phyloP scores from a whole-genome alignment of 1,140 invertebrate genomes.

The Drosophila novamexicana region DNA sequence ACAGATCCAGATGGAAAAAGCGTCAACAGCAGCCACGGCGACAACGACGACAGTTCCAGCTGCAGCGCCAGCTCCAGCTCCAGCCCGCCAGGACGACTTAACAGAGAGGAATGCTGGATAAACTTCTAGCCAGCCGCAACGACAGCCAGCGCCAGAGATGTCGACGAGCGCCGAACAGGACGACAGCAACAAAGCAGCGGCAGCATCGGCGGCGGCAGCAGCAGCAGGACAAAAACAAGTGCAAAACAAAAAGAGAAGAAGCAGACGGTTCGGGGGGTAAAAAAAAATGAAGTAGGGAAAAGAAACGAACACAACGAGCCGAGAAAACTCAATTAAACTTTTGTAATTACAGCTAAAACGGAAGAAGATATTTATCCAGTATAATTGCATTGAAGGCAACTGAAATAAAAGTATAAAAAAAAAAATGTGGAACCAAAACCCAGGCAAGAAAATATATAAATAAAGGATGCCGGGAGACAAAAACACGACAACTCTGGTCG shows the following conservation, averaged over 20 bases:
- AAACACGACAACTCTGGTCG: conserved; percentile 22
- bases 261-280: neutral
- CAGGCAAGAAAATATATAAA: conserved; percentile 74
- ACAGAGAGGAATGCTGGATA: conserved; percentile 65
- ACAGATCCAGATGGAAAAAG: conserved; percentile 34
- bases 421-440: conserved; percentile 51
- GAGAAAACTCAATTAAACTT: conserved; percentile 84
- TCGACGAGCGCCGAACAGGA: conserved; percentile 18
- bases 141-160: conserved; percentile 30
- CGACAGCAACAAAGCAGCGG: conserved; percentile 13
- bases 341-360: conserved; percentile 84
- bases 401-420: conserved; percentile 70
- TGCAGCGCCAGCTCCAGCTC: conserved; percentile 16
- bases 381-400: conserved; percentile 84
- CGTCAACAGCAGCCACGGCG: conserved; percentile 56
- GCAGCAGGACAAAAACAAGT: conserved; percentile 33
- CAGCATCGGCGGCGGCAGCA: conserved; percentile 2
- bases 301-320: conserved; percentile 73
- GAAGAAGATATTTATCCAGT: conserved; percentile 84
- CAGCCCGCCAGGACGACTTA: conserved; percentile 67
- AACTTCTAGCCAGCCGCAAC: conserved; percentile 65
- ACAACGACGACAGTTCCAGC: conserved; percentile 46
- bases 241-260: conserved; percentile 9
- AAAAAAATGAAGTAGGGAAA: conserved; percentile 20
- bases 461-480: conserved; percentile 58